A percentile compares a stretch with the other conserved stretches of the same genome.
Evolutionary conservation across 2,113 vertebrate species (phyloP).

Genomic region (Embiotoca jacksoni): DNA sequence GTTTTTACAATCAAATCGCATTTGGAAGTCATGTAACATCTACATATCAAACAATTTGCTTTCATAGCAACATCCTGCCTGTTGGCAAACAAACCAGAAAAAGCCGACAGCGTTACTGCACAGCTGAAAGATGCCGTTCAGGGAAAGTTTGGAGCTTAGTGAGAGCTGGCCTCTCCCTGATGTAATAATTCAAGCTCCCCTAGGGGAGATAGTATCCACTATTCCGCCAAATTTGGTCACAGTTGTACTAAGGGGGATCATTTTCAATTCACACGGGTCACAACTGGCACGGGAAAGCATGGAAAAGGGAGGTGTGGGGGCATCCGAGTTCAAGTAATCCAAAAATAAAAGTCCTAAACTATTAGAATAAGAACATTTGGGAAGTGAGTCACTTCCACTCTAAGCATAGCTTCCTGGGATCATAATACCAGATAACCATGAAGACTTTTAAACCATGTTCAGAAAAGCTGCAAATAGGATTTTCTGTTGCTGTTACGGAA

Average conservation of each 20-base stretch:
- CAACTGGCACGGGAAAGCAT: slow-evolving; percentile 86
- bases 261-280: slow-evolving; percentile 89
- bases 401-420: slow-evolving; percentile 20
- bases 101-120: slow-evolving; percentile 24
- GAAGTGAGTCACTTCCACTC: slow-evolving; percentile 57
- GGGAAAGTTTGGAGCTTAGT: slow-evolving; percentile 42
- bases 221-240: slow-evolving; percentile 92
- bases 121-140: slow-evolving; percentile 34
- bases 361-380: slow-evolving; percentile 61
- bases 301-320: slow-evolving; percentile 71
- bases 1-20: neutral
- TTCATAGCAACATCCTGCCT: slow-evolving; percentile 9
- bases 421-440: slow-evolving; percentile 19
- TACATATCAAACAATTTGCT: neutral
- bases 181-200: slow-evolving; percentile 85
- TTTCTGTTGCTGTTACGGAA: slow-evolving; percentile 24
- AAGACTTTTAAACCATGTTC: slow-evolving; percentile 28
- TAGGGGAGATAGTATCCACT: slow-evolving; percentile 79
- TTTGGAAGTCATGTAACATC: slow-evolving; percentile 4
- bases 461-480: slow-evolving; percentile 25
- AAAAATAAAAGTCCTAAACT: slow-evolving; percentile 65
- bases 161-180: slow-evolving; percentile 77
- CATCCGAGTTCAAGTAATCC: slow-evolving; percentile 70
- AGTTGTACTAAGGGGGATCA: slow-evolving; percentile 79
- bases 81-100: slow-evolving; percentile 41